A percentile compares a stretch with the other conserved stretches of the same genome.
These are phyloP conservation scores for Platanista minor DNA, from an alignment of 2,113 vertebrate genomes.

Conservation along the genomic window DNA sequence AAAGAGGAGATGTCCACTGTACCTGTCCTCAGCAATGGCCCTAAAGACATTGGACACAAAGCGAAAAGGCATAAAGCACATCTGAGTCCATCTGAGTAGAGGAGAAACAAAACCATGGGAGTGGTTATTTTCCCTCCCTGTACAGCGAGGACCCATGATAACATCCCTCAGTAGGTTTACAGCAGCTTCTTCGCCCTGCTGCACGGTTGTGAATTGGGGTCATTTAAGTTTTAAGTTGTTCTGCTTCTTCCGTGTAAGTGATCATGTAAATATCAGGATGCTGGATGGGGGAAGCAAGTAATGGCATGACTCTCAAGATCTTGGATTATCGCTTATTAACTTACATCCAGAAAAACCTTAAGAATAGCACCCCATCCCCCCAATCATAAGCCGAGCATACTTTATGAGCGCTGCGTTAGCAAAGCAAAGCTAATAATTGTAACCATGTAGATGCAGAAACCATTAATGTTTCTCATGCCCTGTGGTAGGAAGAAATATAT, in stretches of 20 bases:
- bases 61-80: neutral
- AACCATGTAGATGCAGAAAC: slow-evolving; percentile 78
- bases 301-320: slow-evolving; percentile 66
- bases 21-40: neutral
- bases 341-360: slow-evolving; percentile 69
- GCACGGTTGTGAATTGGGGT: slow-evolving; percentile 71
- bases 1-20: too few relatives aligned
- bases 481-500: slow-evolving; percentile 86
- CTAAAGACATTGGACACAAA: neutral
- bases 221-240: slow-evolving; percentile 77
- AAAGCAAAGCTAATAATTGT: slow-evolving; percentile 73
- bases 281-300: slow-evolving; percentile 68
- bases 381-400: slow-evolving; percentile 46
- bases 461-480: slow-evolving; percentile 81
- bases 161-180: slow-evolving; percentile 57
- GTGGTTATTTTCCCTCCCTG: slow-evolving; percentile 8
- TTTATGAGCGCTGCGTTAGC: slow-evolving; percentile 58
- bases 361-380: slow-evolving; percentile 28
- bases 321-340: slow-evolving; percentile 76
- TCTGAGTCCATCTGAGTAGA: neutral
- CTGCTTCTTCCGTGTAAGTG: slow-evolving; percentile 61
- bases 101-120: neutral
- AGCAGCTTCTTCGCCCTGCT: slow-evolving; percentile 55
- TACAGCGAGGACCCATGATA: neutral
- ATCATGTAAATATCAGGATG: slow-evolving; percentile 73